phyloP scores from a whole-genome alignment of 1,140 invertebrate species.

The Cardiocondyla obscurior region DNA sequence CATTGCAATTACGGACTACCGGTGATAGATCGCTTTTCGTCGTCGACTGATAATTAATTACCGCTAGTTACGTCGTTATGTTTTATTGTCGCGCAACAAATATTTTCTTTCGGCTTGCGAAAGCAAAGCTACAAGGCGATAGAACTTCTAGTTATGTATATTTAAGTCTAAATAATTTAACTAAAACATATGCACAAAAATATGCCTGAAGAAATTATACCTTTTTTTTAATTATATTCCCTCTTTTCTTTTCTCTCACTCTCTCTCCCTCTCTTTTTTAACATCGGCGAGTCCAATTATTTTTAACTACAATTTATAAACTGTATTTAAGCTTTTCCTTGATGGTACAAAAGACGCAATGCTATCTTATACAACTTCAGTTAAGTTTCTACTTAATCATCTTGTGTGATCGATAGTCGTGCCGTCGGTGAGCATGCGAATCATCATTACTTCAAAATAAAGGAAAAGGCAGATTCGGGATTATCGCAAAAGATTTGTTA shows the following conservation, averaged over 20 bases:
- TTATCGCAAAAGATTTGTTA: neutral
- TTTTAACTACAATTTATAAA: neutral
- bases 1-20: neutral
- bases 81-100: conserved; percentile 47
- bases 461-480: neutral
- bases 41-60: neutral
- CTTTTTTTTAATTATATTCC: neutral
- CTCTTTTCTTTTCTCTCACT: neutral
- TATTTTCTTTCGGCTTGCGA: conserved; percentile 36
- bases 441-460: conserved; percentile 54
- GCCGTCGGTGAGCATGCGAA: conserved; percentile 51
- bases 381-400: conserved; percentile 63
- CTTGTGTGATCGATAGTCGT: conserved; percentile 61
- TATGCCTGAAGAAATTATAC: neutral
- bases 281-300: neutral
- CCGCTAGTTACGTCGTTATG: neutral
- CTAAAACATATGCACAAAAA: neutral
- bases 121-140: conserved; percentile 27
- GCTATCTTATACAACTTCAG: conserved; percentile 38
- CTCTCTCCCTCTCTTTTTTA: neutral
- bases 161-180: neutral
- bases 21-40: neutral
- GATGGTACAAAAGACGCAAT: neutral
- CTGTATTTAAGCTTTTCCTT: neutral
- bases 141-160: conserved; percentile 7